phyloP scores from a whole-genome alignment of 1,140 invertebrate species.

The Drosophila ironensis region DNA sequence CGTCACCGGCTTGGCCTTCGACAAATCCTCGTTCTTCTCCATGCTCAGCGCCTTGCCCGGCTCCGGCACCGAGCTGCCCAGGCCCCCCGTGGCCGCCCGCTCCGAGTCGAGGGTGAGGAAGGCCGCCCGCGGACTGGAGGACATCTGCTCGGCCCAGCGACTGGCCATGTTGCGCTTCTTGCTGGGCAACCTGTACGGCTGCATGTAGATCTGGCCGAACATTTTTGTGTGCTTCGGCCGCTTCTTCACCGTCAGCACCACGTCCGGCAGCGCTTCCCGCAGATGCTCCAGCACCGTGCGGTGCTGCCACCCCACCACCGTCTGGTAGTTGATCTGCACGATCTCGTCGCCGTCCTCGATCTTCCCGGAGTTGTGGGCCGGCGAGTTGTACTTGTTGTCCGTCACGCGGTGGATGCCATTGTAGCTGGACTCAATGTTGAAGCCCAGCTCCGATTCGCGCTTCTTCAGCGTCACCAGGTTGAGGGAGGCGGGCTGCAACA shows the following conservation, averaged over 20 bases:
- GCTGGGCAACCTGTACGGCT: conserved; percentile 89
- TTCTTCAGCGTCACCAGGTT: conserved; percentile 94
- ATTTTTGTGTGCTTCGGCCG: conserved; percentile 91
- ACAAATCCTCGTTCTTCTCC: conserved; percentile 2
- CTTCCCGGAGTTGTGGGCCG: conserved; percentile 92
- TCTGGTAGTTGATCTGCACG: conserved; percentile 95
- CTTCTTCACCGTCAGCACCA: conserved; percentile 92
- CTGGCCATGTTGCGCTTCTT: conserved; percentile 87
- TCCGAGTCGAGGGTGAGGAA: conserved; percentile 85
- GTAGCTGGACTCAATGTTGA: conserved; percentile 92
- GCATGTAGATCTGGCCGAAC: conserved; percentile 91
- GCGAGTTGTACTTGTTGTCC: conserved; percentile 92
- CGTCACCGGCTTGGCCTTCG: conserved; percentile 15
- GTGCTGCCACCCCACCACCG: conserved; percentile 94
- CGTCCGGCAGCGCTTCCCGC: conserved; percentile 90
- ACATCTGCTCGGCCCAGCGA: conserved; percentile 85
- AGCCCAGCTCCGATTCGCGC: conserved; percentile 89
- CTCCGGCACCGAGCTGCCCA: conserved; percentile 79
- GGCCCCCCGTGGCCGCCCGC: conserved; percentile 56
- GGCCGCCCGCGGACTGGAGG: conserved; percentile 86
- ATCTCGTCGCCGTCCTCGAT: conserved; percentile 97
- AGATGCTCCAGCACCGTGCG: conserved; percentile 91
- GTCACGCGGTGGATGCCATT: conserved; percentile 91
- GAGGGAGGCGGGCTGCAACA: conserved; percentile 93
- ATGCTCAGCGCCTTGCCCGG: neutral